Conservation (phyloP, 1,140 invertebrate genomes). For the Aphis gossypii region DNA sequence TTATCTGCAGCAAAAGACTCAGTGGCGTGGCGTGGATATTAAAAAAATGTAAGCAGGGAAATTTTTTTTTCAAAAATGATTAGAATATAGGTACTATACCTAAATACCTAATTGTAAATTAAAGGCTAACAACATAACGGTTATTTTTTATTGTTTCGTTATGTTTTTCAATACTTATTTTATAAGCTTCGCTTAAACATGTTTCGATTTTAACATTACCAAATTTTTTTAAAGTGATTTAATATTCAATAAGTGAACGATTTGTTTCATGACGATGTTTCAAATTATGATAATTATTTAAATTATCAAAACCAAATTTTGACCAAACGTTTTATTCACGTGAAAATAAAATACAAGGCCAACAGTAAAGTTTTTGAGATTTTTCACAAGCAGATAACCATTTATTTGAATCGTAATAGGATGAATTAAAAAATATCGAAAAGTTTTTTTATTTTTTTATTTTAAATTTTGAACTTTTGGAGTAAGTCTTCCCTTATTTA, state of each 20-base stretch:
- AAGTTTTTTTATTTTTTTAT: too few species aligned
- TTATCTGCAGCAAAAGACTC: background rate
- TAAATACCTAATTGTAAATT: background rate
- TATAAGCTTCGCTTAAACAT: background rate
- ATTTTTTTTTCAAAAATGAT: background rate
- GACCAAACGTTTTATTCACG: background rate
- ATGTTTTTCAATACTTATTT: too few species aligned
- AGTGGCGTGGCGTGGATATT: background rate
- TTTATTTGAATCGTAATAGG: too few species aligned
- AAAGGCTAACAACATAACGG: too few species aligned
- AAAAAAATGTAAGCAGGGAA: background rate
- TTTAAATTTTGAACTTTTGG: background rate
- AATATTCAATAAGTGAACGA: background rate
- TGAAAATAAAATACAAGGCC: too few species aligned
- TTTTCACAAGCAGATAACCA: too few species aligned
- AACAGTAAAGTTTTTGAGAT: too few species aligned
- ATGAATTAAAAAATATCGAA: too few species aligned
- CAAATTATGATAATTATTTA: slow-evolving; percentile 39
- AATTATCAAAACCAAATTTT: background rate
- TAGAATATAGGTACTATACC: background rate
- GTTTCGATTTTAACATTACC: slow-evolving; percentile 33
- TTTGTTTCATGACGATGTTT: slow-evolving; percentile 18
- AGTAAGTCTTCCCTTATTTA: background rate
- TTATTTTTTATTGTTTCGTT: too few species aligned
- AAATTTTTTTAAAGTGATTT: slow-evolving; percentile 34